Base-by-base conservation (phyloP, 2,797 vertebrate genomes). In the Menidia menidia region DNA sequence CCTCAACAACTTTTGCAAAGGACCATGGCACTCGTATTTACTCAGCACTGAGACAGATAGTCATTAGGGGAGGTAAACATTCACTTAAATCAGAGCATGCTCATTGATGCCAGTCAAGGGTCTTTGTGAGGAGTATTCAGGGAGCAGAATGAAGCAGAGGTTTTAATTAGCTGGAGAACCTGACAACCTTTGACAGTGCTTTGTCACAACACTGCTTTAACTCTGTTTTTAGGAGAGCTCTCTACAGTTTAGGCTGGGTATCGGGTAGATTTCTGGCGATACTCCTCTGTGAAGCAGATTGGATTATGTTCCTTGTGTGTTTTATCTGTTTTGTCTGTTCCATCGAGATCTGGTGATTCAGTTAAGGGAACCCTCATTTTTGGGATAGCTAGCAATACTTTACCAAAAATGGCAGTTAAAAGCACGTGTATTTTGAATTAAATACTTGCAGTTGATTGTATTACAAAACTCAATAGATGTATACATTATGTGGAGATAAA, bases 11-110 rank as follows among this genome's bases (percentile, higher is more conserved):
- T 58, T 61, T 68, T 35, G 30, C 69, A 57, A 73, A 76, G 70
- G 64, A 80, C 47, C 19, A 44, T 82, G 86, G 76, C 81, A 72
- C 77, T 82, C 19, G 71, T 80, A 64, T 91, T 90, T 90, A 89
- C 87, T 90, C 89, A 84, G 78, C 64, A 35, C 73, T 6, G 68
- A 90, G 89, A 91, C 89, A 91, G 91, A 85, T 83, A 90, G 88
- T 92, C 92, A 94, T 93, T 93, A 92, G 81, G 74, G 87, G 84
- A 90, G 88, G 90, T 91, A 93, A 93, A 93, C 90, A 92, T 92
- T 92, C 92, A 88, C 89, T 92, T 92, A 91, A 92, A 89, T 86
- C 77, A 73, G 83, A 89, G 86, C 70, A 68, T 83, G 86, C 82
- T 89, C 82, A 91, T 89, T 87, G 81, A 86, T 81, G 87, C 89